phyloP scores from a whole-genome alignment of 2,888 invertebrate species.

The Tromatobia lineatoria region DNA sequence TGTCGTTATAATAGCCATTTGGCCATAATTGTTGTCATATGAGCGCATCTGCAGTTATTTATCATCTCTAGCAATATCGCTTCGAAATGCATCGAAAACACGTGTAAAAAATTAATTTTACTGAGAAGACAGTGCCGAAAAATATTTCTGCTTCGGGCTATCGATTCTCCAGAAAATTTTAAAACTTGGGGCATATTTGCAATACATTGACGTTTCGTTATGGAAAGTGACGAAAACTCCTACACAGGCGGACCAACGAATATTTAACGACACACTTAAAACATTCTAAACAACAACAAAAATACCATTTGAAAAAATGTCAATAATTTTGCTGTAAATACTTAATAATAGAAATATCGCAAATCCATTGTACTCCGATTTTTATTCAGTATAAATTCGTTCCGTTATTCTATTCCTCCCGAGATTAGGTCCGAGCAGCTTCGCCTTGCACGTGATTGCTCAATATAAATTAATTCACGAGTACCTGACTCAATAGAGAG shows the following conservation, averaged over 20 bases:
- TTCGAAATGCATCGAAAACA: slow-evolving; percentile 8
- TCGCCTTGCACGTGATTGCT: slow-evolving; percentile 31
- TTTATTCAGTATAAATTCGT: background rate
- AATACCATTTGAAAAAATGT: background rate
- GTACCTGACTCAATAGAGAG: slow-evolving; percentile 22
- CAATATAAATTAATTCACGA: slow-evolving; percentile 40
- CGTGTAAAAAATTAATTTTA: background rate
- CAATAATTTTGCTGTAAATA: slow-evolving; percentile 25
- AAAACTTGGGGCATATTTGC: slow-evolving; percentile 21
- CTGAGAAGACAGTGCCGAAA: background rate
- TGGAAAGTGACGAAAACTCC: slow-evolving; percentile 20
- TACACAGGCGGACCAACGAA: slow-evolving; percentile 59
- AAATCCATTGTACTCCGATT: slow-evolving; percentile 6
- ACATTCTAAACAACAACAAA: slow-evolving; percentile 41
- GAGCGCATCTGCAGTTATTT: background rate
- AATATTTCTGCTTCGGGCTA: background rate
- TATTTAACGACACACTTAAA: slow-evolving; percentile 59
- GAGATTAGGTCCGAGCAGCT: background rate
- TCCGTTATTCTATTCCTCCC: background rate
- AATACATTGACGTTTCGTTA: slow-evolving; percentile 18
- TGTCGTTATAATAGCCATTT: background rate
- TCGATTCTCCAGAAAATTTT: background rate
- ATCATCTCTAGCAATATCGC: background rate
- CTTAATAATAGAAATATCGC: slow-evolving; percentile 20
- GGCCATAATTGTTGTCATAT: background rate